phyloP scores from a whole-genome alignment of 2,888 invertebrate genomes.

The Cynaeus angustus region DNA sequence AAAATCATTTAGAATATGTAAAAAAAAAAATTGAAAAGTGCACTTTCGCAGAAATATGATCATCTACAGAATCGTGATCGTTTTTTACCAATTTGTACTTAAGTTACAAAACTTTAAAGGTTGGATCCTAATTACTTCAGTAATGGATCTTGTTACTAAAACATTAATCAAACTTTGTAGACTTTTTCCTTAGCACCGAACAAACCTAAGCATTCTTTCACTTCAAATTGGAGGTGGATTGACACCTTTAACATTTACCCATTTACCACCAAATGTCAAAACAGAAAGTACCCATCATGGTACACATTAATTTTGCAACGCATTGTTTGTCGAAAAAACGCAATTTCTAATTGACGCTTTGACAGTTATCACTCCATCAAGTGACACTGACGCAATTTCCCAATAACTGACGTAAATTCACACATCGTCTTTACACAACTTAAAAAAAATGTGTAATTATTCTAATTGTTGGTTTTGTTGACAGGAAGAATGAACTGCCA shows the following conservation, averaged over 20 bases:
- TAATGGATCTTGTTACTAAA: no score
- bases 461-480: conserved; percentile 63
- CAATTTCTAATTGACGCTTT: background rate
- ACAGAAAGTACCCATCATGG: conserved; percentile 6
- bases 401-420: conserved; percentile 29
- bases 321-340: background rate
- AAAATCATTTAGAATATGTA: no score
- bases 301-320: background rate
- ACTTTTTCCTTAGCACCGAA: no score
- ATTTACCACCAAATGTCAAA: conserved; percentile 6
- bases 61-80: no score
- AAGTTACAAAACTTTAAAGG: no score
- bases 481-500: conserved; percentile 69
- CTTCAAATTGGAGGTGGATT: background rate
- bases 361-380: background rate
- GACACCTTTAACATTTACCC: conserved; percentile 3
- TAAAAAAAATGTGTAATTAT: conserved; percentile 8
- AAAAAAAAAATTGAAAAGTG: no score
- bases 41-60: no score
- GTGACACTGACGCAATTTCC: conserved; percentile 8
- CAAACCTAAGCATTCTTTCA: background rate
- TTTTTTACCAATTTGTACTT: no score
- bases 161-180: no score
- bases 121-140: no score
- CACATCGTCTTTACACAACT: conserved; percentile 19